phyloP scores from a whole-genome alignment of 1,140 invertebrate species.

The Ceratosolen solmsi region DNA sequence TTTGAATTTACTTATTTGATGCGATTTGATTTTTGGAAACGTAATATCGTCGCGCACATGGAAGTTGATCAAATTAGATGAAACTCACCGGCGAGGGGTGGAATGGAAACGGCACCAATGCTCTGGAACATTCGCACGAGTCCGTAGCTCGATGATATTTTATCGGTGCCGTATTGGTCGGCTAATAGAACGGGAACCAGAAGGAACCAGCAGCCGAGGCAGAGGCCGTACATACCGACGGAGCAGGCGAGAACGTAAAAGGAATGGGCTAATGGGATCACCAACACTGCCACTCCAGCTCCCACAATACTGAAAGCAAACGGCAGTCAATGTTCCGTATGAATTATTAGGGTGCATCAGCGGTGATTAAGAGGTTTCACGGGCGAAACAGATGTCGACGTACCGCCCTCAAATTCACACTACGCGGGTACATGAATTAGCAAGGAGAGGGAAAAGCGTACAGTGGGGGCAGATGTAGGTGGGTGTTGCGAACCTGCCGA shows the following conservation, averaged over 20 bases:
- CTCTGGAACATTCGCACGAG: conserved; percentile 84
- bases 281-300: conserved; percentile 79
- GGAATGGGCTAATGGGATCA: conserved; percentile 78
- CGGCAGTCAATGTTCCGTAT: background rate
- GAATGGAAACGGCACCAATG: conserved; percentile 81
- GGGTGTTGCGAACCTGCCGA: conserved; percentile 75
- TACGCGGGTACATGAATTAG: background rate
- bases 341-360: background rate
- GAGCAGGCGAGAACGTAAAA: conserved; percentile 77
- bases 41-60: too few relatives aligned
- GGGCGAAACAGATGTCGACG: too few relatives aligned
- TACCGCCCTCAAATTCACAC: too few relatives aligned
- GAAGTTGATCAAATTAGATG: background rate
- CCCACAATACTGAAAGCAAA: conserved; percentile 77
- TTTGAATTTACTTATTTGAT: too few relatives aligned
- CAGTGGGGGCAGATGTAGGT: background rate
- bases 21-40: too few relatives aligned
- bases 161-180: conserved; percentile 81
- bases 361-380: too few relatives aligned
- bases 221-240: conserved; percentile 79
- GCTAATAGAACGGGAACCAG: conserved; percentile 82
- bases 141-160: conserved; percentile 83
- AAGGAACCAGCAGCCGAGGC: conserved; percentile 83
- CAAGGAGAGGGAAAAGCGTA: background rate
- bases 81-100: conserved; percentile 77